Conservation (phyloP, 2,113 vertebrate genomes). For the Psilopogon haemacephalus region DNA sequence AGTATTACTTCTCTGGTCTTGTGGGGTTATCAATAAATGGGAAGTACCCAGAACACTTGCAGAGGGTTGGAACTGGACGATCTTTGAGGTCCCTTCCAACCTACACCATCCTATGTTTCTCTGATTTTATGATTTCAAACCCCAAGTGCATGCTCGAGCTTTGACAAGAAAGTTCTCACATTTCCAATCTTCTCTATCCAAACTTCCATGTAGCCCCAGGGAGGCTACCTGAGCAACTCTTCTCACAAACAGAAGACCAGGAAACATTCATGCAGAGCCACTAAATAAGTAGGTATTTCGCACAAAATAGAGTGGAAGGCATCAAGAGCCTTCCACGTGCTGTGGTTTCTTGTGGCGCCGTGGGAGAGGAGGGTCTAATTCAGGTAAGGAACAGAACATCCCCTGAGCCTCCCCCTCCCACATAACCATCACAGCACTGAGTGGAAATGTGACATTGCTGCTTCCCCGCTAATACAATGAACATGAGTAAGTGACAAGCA, state of each 20-base stretch:
- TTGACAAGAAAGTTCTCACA: background rate
- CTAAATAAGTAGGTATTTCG: background rate
- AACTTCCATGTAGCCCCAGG: background rate
- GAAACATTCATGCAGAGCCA: background rate
- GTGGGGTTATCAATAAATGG: too few species aligned
- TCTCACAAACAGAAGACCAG: background rate
- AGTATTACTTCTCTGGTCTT: too few species aligned
- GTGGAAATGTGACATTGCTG: background rate
- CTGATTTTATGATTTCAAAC: background rate
- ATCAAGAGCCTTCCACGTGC: background rate
- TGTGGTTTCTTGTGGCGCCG: background rate
- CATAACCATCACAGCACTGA: background rate
- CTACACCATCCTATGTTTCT: too few species aligned
- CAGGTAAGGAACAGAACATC: background rate
- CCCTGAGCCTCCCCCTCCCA: background rate
- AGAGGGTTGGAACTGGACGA: too few species aligned
- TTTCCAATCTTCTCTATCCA: background rate
- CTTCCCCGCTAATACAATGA: background rate
- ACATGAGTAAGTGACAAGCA: background rate
- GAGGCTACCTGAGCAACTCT: background rate
- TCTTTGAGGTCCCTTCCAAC: too few species aligned
- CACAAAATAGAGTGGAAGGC: background rate
- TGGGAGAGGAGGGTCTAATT: background rate
- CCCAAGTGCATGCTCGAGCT: background rate
- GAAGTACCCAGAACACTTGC: too few species aligned